These are phyloP conservation scores for Gortyna flavago DNA, from an alignment of 2,888 invertebrate species.

Conservation along the genomic window DNA sequence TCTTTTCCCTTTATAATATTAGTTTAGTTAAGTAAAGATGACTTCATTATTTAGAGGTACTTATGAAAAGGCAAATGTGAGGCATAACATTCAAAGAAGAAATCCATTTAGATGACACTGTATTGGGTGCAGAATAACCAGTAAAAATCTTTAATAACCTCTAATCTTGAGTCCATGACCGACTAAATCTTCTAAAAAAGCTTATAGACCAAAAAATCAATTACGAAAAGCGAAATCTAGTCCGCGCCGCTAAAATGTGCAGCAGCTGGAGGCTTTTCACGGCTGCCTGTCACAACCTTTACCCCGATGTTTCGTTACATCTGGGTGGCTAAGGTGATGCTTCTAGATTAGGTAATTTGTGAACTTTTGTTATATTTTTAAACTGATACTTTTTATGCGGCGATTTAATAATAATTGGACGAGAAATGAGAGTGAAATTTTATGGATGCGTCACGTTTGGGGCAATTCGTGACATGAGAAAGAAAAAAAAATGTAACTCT, in stretches of 20 bases:
- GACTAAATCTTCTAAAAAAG: conserved; percentile 45
- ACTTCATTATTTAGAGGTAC: no score
- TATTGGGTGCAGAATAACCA: conserved; percentile 9
- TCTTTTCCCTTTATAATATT: no score
- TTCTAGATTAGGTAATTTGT: conserved; percentile 17
- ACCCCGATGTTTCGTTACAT: conserved; percentile 64
- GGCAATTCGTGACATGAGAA: not conserved
- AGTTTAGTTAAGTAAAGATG: no score
- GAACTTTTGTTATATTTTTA: not conserved
- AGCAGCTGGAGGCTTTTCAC: conserved; percentile 57
- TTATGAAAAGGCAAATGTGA: not conserved
- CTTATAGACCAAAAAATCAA: conserved; percentile 57
- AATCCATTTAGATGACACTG: not conserved
- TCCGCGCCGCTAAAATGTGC: conserved; percentile 55
- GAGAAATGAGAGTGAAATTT: not conserved
- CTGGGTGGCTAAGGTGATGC: conserved; percentile 66
- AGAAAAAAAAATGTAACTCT: not conserved
- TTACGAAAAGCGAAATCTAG: conserved; percentile 62
- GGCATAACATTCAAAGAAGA: not conserved
- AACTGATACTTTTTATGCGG: not conserved
- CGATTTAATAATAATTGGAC: not conserved
- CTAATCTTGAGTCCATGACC: conserved; percentile 43
- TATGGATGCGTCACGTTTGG: not conserved
- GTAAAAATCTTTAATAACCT: not conserved
- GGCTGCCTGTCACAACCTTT: conserved; percentile 70